Conservation (phyloP, 2,797 vertebrate genomes). For the Lycodopsis pacificus region DNA sequence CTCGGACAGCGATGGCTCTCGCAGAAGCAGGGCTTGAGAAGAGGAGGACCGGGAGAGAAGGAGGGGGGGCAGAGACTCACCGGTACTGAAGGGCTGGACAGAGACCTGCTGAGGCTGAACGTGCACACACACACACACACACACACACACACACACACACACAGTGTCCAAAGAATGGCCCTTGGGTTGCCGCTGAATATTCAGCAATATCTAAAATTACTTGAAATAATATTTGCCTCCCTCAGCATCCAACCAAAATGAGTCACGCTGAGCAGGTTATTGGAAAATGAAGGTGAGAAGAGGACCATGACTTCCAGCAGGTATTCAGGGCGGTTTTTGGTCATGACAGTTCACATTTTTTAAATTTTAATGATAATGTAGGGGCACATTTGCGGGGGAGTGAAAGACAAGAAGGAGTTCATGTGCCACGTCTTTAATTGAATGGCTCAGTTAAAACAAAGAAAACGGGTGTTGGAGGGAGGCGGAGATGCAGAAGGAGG, state of each 20-base stretch:
- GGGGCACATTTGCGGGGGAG: conserved; percentile 5
- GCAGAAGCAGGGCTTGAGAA: conserved; percentile 39
- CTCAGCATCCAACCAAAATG: conserved; percentile 51
- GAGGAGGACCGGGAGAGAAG: conserved; percentile 10
- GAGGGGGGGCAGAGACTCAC: conserved; percentile 46
- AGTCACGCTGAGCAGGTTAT: conserved; percentile 48
- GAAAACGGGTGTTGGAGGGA: neutral
- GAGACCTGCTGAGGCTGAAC: conserved; percentile 41
- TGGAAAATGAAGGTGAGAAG: conserved; percentile 54
- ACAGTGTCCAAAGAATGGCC: conserved; percentile 34
- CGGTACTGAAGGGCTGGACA: conserved; percentile 56
- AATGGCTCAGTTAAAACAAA: conserved; percentile 26
- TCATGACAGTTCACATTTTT: conserved; percentile 26
- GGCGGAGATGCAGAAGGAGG: neutral
- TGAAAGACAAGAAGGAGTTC: neutral
- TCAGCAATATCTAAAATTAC: conserved; percentile 57
- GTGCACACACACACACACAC: too few relatives aligned
- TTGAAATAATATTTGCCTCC: conserved; percentile 68
- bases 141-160: too few relatives aligned
- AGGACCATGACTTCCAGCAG: conserved; percentile 16
- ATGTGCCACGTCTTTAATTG: conserved; percentile 29
- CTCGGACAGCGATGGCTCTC: neutral
- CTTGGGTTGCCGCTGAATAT: conserved; percentile 45
- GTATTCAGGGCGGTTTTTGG: conserved; percentile 11
- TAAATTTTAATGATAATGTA: neutral